Evolutionary conservation across 2,113 vertebrate genomes (phyloP).

Genomic region (Thinocorus orbignyianus): DNA sequence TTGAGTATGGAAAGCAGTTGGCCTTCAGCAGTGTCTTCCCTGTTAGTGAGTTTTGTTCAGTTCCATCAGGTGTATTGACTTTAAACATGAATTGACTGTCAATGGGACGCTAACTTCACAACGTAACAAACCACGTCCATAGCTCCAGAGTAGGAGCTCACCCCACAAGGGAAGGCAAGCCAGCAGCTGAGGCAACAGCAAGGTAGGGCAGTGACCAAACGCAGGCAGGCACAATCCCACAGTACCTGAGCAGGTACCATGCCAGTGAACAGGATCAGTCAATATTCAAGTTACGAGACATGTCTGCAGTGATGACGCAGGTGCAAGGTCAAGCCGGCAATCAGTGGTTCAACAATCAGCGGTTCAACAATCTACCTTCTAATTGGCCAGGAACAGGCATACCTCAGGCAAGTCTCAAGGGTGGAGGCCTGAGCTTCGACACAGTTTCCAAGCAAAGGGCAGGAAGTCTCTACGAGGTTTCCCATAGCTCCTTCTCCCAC

Average conservation of each 20-base stretch:
- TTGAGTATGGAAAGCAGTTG: not conserved
- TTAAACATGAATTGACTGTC: not conserved
- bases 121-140: accelerated
- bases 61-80: not conserved
- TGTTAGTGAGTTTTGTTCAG: not conserved
- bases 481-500: not conserved
- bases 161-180: not conserved
- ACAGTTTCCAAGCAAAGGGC: not conserved
- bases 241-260: not conserved
- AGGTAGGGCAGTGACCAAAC: not conserved
- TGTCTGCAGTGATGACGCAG: not conserved
- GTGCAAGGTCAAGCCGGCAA: not conserved
- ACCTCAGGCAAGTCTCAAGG: not conserved
- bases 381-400: not conserved
- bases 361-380: not conserved
- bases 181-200: not conserved
- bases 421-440: not conserved
- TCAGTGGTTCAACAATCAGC: not conserved
- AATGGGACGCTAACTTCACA: not conserved
- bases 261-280: not conserved
- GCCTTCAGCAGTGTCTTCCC: not conserved
- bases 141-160: not conserved
- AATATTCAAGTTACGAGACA: not conserved
- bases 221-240: not conserved
- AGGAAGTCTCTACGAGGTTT: not conserved